phyloP scores from a whole-genome alignment of 2,888 invertebrate genomes.

The Trypoxylon attenuatum region DNA sequence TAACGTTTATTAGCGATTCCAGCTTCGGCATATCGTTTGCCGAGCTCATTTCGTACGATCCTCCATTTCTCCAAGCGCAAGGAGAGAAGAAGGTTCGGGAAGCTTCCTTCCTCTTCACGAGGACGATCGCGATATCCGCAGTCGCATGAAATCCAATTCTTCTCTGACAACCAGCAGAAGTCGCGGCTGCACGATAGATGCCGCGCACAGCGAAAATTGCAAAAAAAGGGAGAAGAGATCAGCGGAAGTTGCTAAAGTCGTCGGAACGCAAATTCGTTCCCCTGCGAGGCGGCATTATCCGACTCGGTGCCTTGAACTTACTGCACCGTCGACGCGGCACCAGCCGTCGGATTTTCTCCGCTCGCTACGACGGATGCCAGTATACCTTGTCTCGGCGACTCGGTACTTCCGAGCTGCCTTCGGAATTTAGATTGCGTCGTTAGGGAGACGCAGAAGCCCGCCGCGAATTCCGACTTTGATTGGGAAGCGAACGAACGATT shows the following conservation, averaged over 20 bases:
- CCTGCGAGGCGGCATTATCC: conserved; percentile 2
- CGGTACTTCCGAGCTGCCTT: conserved; percentile 35
- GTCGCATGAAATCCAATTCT: conserved; percentile 45
- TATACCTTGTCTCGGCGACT: conserved; percentile 27
- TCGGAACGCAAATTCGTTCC: conserved; percentile 8
- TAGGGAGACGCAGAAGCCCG: conserved; percentile 51
- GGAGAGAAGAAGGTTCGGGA: neutral
- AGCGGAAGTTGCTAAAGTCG: conserved; percentile 32
- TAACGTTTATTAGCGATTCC: too few species aligned
- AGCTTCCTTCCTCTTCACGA: neutral
- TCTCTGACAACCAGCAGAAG: conserved; percentile 23
- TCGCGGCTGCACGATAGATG: conserved; percentile 9
- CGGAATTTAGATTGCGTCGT: conserved; percentile 68
- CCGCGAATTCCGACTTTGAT: conserved; percentile 58
- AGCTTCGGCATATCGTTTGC: too few species aligned
- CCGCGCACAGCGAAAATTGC: neutral
- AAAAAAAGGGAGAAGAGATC: conserved; percentile 18
- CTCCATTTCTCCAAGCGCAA: too few species aligned
- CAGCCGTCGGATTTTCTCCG: conserved; percentile 26
- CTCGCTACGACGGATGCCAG: conserved; percentile 22
- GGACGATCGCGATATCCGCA: conserved; percentile 17
- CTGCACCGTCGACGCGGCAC: neutral
- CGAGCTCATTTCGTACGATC: too few species aligned
- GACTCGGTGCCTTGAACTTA: neutral
- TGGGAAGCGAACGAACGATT: conserved; percentile 57